phyloP scores from a whole-genome alignment of 2,797 vertebrate species.

The Hirundo rustica region DNA sequence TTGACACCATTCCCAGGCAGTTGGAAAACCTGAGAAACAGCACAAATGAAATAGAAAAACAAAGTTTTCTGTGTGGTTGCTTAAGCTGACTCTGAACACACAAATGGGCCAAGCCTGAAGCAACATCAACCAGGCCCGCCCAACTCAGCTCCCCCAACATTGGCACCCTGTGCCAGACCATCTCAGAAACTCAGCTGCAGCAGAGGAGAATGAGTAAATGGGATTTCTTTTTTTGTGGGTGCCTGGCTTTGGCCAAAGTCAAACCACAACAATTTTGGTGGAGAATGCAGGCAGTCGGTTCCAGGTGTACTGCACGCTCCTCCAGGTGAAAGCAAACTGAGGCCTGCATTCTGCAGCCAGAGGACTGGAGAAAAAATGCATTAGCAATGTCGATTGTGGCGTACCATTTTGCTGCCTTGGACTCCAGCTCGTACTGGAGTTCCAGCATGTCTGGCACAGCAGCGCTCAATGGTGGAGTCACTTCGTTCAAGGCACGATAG shows the following conservation, averaged over 20 bases:
- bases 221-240: too few relatives aligned
- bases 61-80: not conserved
- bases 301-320: not conserved
- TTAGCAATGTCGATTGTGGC: too few relatives aligned
- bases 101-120: not conserved
- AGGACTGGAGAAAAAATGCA: too few relatives aligned
- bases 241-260: not conserved
- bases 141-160: accelerated
- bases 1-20: not conserved
- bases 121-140: not conserved
- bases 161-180: not conserved
- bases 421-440: too few relatives aligned
- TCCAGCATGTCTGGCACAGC: too few relatives aligned
- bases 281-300: not conserved
- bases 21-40: not conserved
- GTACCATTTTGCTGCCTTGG: too few relatives aligned
- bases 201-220: not conserved
- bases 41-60: not conserved
- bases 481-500: too few relatives aligned
- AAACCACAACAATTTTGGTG: not conserved
- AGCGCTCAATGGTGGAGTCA: too few relatives aligned
- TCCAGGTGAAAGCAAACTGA: too few relatives aligned
- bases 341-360: too few relatives aligned
- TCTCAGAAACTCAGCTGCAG: not conserved
- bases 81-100: not conserved